Percentiles rank a stretch among this genome's conserved stretches.
phyloP scores from a whole-genome alignment of 2,888 invertebrate genomes.

The Rhingia campestris region DNA sequence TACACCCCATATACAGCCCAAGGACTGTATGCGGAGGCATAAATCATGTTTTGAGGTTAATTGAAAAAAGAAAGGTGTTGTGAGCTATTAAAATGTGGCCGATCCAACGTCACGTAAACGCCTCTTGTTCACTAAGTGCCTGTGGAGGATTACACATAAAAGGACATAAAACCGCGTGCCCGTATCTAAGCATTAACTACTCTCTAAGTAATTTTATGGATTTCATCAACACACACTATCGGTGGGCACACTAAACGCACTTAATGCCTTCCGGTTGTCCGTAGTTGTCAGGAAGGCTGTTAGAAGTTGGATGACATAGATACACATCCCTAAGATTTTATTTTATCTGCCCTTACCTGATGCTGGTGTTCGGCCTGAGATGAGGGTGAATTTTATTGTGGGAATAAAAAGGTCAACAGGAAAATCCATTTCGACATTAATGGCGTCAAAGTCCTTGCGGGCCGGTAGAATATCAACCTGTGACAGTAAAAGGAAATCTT shows the following conservation, averaged over 20 bases:
- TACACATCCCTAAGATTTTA: conserved; percentile 16
- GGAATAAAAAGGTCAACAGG: conserved; percentile 69
- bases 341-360: neutral
- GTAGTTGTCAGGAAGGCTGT: no score
- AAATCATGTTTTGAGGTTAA: conserved; percentile 66
- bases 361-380: conserved; percentile 22
- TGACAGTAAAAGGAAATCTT: conserved; percentile 68
- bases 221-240: conserved; percentile 38
- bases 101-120: conserved; percentile 36
- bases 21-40: conserved; percentile 31
- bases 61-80: conserved; percentile 62
- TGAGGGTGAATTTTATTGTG: conserved; percentile 57
- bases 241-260: conserved; percentile 4
- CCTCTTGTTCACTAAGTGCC: conserved; percentile 40
- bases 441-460: conserved; percentile 45
- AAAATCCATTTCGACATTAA: conserved; percentile 68
- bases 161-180: conserved; percentile 34
- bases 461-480: conserved; percentile 47
- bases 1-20: conserved; percentile 37
- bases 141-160: conserved; percentile 26
- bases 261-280: conserved; percentile 41
- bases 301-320: conserved; percentile 24
- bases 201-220: conserved; percentile 49
- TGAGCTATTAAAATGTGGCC: conserved; percentile 48
- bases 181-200: no score